Evolutionary conservation across 2,797 vertebrate genomes (phyloP).

Genomic region (Bradypodion ventrale): DNA sequence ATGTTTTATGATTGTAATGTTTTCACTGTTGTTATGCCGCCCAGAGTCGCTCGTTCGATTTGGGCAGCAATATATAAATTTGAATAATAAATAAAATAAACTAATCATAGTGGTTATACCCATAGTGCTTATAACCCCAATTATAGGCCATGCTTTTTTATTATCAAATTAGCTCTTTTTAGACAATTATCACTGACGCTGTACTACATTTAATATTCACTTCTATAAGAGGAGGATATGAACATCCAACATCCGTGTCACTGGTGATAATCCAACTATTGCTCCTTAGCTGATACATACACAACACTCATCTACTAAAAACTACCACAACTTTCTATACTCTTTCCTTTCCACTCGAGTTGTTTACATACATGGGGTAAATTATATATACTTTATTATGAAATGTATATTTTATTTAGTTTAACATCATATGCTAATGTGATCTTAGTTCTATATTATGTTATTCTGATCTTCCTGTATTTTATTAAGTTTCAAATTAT

Average conservation of each 20-base stretch:
- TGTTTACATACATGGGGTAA: not conserved
- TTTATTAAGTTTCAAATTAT: not conserved
- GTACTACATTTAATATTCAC: not conserved
- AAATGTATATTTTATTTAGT: too few relatives aligned
- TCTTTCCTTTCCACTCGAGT: not conserved
- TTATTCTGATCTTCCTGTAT: not conserved
- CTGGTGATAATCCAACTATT: not conserved
- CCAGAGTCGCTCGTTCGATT: too few relatives aligned
- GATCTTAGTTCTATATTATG: too few relatives aligned
- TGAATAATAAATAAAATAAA: too few relatives aligned
- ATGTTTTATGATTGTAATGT: too few relatives aligned
- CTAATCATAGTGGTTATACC: not conserved
- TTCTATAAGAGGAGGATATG: not conserved
- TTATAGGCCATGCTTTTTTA: not conserved
- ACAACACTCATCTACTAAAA: not conserved
- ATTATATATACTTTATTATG: not conserved
- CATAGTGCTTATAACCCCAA: not conserved
- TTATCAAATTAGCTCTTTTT: not conserved
- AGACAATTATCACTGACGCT: not conserved
- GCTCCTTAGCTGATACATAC: not conserved
- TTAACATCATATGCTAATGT: too few relatives aligned
- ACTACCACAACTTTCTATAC: not conserved
- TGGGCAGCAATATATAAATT: too few relatives aligned
- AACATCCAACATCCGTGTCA: not conserved
- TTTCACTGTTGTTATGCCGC: too few relatives aligned